Conservation (phyloP, 2,113 vertebrate genomes). For the Centropus bengalensis region DNA sequence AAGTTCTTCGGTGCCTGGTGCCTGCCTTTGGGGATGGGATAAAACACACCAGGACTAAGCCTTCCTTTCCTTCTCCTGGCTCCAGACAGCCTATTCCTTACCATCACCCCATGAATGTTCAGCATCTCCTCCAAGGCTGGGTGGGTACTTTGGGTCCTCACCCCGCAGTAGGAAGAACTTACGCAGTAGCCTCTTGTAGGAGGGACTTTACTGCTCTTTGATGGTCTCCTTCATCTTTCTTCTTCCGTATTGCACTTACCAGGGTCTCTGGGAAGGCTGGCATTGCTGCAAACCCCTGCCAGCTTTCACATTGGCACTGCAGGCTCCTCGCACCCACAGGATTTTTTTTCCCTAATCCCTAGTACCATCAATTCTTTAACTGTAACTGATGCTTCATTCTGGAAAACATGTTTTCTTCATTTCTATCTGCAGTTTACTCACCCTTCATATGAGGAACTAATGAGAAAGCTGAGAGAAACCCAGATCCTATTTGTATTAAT, state of each 20-base stretch:
- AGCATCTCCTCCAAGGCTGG: too few species aligned
- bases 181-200: too few species aligned
- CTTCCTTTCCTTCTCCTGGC: too few species aligned
- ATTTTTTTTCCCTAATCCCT: not conserved
- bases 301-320: accelerated
- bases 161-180: too few species aligned
- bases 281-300: accelerated
- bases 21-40: too few species aligned
- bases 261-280: not conserved
- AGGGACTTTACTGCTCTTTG: not conserved
- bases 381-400: not conserved
- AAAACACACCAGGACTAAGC: too few species aligned
- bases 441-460: not conserved
- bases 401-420: not conserved
- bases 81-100: too few species aligned
- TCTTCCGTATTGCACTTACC: not conserved
- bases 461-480: not conserved
- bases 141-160: too few species aligned
- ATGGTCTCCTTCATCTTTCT: not conserved
- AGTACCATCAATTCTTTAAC: not conserved
- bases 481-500: slow-evolving; percentile 18
- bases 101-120: too few species aligned
- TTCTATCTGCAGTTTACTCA: not conserved
- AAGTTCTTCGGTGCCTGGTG: too few species aligned
- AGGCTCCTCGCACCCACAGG: not conserved